These are phyloP conservation scores for Volucella inflata DNA, from an alignment of 2,888 invertebrate genomes.

Conservation along the genomic window DNA sequence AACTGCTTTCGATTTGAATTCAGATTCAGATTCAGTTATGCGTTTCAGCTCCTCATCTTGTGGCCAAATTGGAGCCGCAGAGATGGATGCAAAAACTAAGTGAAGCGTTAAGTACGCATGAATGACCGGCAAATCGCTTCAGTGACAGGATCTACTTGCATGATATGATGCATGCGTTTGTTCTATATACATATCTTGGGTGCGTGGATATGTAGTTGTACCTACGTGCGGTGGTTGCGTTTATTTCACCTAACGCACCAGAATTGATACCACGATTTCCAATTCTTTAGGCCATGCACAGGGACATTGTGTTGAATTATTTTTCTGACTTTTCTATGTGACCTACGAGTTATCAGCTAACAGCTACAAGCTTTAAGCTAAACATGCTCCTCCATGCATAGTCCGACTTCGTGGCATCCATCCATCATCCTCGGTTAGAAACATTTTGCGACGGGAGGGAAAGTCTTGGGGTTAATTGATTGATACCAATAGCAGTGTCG, in stretches of 20 bases:
- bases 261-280: conserved; percentile 67
- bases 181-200: not conserved
- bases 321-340: conserved; percentile 20
- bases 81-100: conserved; percentile 74
- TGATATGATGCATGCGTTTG: conserved; percentile 70
- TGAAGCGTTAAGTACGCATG: conserved; percentile 78
- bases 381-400: not conserved
- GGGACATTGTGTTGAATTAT: conserved; percentile 19
- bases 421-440: conserved; percentile 56
- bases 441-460: not conserved
- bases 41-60: conserved; percentile 6
- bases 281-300: conserved; percentile 64
- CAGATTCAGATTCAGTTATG: too few relatives aligned
- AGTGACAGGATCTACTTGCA: conserved; percentile 75
- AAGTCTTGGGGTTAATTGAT: conserved; percentile 68
- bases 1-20: not conserved
- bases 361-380: too few relatives aligned
- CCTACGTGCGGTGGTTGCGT: not conserved
- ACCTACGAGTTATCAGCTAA: conserved; percentile 10
- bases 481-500: conserved; percentile 1
- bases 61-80: conserved; percentile 46
- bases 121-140: conserved; percentile 76
- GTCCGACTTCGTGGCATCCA: conserved; percentile 44
- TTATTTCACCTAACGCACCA: conserved; percentile 66
- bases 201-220: too few relatives aligned